A percentile compares a stretch with the other conserved stretches of the same genome.
Evolutionary conservation across 2,888 invertebrate species (phyloP).

Genomic region (Drosophila mimetica): DNA sequence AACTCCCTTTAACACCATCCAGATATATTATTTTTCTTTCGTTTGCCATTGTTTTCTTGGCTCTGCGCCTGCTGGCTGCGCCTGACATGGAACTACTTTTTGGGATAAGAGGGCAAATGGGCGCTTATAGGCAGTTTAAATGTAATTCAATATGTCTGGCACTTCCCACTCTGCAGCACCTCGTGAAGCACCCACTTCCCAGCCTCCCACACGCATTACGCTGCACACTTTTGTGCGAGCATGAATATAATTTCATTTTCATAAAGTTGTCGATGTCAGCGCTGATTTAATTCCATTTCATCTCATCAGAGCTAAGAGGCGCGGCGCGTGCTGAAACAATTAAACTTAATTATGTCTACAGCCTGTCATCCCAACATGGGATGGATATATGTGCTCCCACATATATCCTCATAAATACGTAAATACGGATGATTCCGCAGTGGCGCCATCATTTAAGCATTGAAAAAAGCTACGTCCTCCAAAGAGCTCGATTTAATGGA

Average conservation of each 20-base stretch:
- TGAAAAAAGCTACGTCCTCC: slow-evolving; percentile 62
- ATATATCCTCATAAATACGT: slow-evolving; percentile 2
- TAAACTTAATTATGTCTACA: slow-evolving; percentile 77
- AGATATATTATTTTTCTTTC: slow-evolving; percentile 14
- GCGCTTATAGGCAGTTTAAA: slow-evolving; percentile 70
- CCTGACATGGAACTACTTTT: slow-evolving; percentile 56
- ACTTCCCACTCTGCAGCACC: slow-evolving; percentile 21
- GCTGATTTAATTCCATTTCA: slow-evolving; percentile 75
- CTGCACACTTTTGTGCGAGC: slow-evolving; percentile 62
- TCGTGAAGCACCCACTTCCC: not conserved
- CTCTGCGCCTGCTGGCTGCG: slow-evolving; percentile 38
- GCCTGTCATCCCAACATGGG: slow-evolving; percentile 33
- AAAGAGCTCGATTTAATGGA: slow-evolving; percentile 52
- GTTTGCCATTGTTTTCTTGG: slow-evolving; percentile 24
- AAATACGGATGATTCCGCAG: slow-evolving; percentile 37
- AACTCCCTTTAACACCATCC: not conserved
- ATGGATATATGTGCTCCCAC: slow-evolving; percentile 37
- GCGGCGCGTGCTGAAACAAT: slow-evolving; percentile 68
- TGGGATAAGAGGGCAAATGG: slow-evolving; percentile 17
- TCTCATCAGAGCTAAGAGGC: slow-evolving; percentile 44
- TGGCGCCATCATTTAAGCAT: slow-evolving; percentile 51
- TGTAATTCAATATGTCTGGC: slow-evolving; percentile 72
- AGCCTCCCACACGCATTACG: slow-evolving; percentile 7
- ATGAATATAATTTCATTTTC: slow-evolving; percentile 72
- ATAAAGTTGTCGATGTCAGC: slow-evolving; percentile 78